Conservation (phyloP, 2,113 vertebrate genomes). For the Phalacrocorax aristotelis region DNA sequence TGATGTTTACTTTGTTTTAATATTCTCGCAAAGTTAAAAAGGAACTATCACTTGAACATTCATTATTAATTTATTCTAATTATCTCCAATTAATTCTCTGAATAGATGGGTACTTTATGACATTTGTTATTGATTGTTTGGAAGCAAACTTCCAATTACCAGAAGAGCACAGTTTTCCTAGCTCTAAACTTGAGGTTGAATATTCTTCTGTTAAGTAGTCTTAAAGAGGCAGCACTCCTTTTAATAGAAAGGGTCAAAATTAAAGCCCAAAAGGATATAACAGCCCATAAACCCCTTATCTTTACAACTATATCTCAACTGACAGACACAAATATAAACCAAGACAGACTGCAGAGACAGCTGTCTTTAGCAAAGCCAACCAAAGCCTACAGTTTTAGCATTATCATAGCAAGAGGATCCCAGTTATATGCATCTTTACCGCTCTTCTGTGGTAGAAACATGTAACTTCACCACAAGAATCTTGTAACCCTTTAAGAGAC, state of each 20-base stretch:
- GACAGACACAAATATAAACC: not conserved
- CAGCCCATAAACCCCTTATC: not conserved
- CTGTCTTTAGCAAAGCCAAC: not conserved
- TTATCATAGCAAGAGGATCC: not conserved
- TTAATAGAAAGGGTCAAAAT: not conserved
- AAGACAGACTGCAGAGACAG: not conserved
- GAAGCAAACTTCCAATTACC: slow-evolving; percentile 66
- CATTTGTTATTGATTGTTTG: slow-evolving; percentile 68
- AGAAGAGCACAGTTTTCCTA: not conserved
- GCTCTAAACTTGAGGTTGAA: not conserved
- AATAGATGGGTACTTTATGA: slow-evolving; percentile 62
- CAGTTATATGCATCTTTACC: not conserved
- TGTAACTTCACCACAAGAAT: not conserved
- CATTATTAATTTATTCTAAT: slow-evolving; percentile 73
- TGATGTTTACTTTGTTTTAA: slow-evolving; percentile 74
- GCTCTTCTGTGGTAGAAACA: not conserved
- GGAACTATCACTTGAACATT: slow-evolving; percentile 60
- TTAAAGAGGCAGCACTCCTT: not conserved
- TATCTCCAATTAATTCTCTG: slow-evolving; percentile 67
- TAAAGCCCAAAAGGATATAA: not conserved
- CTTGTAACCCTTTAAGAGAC: not conserved
- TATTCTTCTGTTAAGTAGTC: not conserved
- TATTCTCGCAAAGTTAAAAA: slow-evolving; percentile 69
- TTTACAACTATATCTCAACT: not conserved
- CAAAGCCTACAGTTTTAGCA: not conserved